Evolutionary conservation across 2,797 vertebrate genomes (phyloP).

Genomic region (Anguilla anguilla): DNA sequence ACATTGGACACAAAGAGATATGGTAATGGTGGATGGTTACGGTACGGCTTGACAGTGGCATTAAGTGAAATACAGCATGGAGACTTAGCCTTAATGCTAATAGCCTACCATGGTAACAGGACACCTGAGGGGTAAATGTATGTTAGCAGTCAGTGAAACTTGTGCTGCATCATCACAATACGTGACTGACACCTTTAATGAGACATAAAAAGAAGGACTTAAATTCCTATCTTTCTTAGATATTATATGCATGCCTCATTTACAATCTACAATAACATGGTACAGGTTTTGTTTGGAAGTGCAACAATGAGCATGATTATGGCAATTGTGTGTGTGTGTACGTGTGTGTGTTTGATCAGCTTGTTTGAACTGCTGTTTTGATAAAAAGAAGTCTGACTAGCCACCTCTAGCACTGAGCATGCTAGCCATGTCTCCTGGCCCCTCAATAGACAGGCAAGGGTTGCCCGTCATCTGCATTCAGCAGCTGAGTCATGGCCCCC

Average conservation of each 20-base stretch:
- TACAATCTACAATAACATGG: background rate
- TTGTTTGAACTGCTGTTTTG: background rate
- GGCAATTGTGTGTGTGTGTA: no score
- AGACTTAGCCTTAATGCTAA: background rate
- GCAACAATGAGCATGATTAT: background rate
- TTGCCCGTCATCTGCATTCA: constrained; percentile 85
- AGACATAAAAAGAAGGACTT: background rate
- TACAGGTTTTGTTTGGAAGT: background rate
- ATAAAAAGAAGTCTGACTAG: background rate
- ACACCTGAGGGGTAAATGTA: background rate
- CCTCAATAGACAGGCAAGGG: constrained; percentile 77
- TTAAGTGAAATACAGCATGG: background rate
- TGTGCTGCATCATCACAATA: background rate
- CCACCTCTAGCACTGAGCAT: constrained; percentile 41
- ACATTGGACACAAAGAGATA: background rate
- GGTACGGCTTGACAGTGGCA: background rate
- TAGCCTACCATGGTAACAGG: background rate
- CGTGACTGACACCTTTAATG: background rate
- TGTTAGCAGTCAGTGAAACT: background rate
- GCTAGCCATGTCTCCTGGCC: constrained; percentile 72
- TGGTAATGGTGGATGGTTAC: background rate
- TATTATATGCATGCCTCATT: background rate
- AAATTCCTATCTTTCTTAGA: background rate
- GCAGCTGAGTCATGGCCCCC: constrained; percentile 79
- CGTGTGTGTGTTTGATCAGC: background rate